Percentiles rank a stretch among this genome's conserved stretches.
Conservation (phyloP, 2,113 vertebrate genomes). For the Ceratotherium simum region DNA sequence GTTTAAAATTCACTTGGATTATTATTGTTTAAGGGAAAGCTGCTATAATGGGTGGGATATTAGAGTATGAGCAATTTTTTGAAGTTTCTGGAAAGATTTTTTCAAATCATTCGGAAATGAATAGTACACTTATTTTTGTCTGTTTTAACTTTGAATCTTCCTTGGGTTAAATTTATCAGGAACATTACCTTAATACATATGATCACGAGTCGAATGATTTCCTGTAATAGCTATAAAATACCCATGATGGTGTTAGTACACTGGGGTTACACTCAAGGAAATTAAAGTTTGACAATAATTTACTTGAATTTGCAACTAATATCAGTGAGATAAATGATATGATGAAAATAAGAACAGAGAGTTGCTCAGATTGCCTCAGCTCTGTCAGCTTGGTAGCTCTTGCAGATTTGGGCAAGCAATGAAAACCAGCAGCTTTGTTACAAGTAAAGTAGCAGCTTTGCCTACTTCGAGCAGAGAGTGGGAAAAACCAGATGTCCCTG, state of each 20-base stretch:
- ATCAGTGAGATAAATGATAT: background rate
- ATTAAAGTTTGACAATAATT: background rate
- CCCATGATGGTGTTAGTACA: background rate
- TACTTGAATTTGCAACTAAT: background rate
- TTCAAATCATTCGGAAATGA: background rate
- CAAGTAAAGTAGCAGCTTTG: too few species aligned
- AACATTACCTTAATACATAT: background rate
- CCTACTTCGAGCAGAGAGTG: background rate
- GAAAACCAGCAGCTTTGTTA: background rate
- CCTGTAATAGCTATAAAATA: background rate
- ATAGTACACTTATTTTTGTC: background rate
- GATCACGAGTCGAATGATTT: background rate
- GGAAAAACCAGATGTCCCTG: background rate
- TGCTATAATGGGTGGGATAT: background rate
- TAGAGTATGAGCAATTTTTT: background rate
- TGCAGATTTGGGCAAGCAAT: background rate
- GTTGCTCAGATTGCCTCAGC: background rate
- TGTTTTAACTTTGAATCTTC: background rate
- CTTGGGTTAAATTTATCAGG: background rate
- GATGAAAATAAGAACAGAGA: background rate
- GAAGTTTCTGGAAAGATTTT: background rate
- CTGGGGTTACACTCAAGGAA: background rate
- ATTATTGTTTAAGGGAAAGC: background rate
- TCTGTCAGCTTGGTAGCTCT: background rate
- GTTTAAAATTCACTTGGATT: background rate